Conservation (phyloP, 2,797 vertebrate species). For the Manis crassicaudata region DNA sequence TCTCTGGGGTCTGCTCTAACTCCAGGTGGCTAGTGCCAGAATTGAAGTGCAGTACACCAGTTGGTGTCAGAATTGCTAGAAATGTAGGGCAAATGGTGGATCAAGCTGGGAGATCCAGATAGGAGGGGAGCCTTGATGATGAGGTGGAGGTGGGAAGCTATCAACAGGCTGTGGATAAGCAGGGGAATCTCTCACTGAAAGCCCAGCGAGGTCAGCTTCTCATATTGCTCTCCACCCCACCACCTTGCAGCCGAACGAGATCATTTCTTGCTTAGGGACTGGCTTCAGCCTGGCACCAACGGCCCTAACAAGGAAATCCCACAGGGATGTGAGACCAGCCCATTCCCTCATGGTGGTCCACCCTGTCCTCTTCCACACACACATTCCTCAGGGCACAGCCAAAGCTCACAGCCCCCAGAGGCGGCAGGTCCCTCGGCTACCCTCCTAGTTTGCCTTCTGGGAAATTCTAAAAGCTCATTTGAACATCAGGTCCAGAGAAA, state of each 20-base stretch:
- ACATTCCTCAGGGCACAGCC: neutral
- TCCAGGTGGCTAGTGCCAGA: neutral
- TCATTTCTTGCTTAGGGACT: neutral
- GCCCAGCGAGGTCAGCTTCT: neutral
- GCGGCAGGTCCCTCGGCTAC: neutral
- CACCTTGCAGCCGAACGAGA: neutral
- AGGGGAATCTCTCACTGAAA: neutral
- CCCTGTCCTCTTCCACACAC: neutral
- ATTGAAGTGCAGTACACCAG: neutral
- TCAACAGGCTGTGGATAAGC: neutral
- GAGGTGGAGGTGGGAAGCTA: neutral
- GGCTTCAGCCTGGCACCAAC: neutral
- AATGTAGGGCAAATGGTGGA: neutral
- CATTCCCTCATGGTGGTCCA: rapidly evolving
- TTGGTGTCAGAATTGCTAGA: neutral
- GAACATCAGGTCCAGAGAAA: neutral
- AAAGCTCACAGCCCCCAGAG: neutral
- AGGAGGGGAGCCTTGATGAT: neutral
- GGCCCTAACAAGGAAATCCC: neutral
- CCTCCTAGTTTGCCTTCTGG: neutral
- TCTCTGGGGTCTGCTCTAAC: neutral
- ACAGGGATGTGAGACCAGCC: neutral
- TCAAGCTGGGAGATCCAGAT: too few relatives aligned
- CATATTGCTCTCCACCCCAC: neutral
- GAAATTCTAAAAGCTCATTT: neutral